phyloP scores from a whole-genome alignment of 1,140 invertebrate species.

The Euwallacea similis region DNA sequence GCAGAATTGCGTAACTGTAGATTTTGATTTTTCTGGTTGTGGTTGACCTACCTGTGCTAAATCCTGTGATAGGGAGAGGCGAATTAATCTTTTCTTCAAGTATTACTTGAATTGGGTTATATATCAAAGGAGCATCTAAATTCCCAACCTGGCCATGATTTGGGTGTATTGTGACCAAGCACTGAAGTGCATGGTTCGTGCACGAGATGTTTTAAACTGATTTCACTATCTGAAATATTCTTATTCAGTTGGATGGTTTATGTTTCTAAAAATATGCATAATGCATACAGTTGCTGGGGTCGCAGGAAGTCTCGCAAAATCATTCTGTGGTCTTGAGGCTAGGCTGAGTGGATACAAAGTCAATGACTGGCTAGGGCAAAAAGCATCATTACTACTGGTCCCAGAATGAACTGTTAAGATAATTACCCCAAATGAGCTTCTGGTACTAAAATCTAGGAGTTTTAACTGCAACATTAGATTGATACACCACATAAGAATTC shows the following conservation, averaged over 20 bases:
- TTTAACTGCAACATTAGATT: slow-evolving; percentile 12
- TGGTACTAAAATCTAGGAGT: neutral
- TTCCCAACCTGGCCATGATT: neutral
- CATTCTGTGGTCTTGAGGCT: neutral
- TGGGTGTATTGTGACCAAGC: neutral
- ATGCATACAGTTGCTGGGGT: neutral
- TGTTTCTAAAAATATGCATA: neutral
- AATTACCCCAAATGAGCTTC: neutral
- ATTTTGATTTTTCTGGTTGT: slow-evolving; percentile 22
- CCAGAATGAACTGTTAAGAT: neutral
- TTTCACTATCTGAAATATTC: slow-evolving; percentile 6
- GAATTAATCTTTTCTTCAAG: neutral
- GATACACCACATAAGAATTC: slow-evolving; percentile 43
- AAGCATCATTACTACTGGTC: neutral
- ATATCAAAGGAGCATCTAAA: neutral
- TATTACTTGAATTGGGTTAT: slow-evolving; percentile 11
- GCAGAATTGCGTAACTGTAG: slow-evolving; percentile 5
- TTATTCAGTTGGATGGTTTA: neutral
- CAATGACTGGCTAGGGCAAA: neutral
- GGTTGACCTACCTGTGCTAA: slow-evolving; percentile 4
- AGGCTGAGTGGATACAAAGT: neutral
- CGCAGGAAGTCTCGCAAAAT: neutral
- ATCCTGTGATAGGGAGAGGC: neutral
- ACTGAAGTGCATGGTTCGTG: neutral
- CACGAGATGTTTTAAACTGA: neutral